A percentile compares a stretch with the other conserved stretches of the same genome.
phyloP scores from a whole-genome alignment of 2,797 vertebrate genomes.

The Spatula versicolor region DNA sequence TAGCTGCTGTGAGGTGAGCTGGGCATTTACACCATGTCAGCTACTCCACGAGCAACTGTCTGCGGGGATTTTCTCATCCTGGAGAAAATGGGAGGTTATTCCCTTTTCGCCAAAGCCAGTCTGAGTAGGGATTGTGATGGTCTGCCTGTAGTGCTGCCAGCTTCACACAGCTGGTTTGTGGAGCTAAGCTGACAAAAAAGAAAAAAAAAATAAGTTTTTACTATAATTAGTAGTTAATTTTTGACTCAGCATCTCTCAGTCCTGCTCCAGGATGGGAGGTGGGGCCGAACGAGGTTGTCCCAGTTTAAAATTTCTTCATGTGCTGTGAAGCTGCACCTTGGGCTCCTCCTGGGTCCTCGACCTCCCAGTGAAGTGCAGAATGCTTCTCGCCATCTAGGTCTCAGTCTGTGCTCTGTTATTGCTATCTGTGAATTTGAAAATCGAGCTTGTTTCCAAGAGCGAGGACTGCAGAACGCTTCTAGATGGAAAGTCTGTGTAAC shows the following conservation, averaged over 20 bases:
- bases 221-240: neutral
- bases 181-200: neutral
- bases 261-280: neutral
- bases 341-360: neutral
- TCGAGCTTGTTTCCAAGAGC: neutral
- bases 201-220: too few species aligned
- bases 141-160: neutral
- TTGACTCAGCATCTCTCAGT: neutral
- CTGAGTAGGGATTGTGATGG: neutral
- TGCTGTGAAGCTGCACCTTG: neutral
- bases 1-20: constrained; percentile 15
- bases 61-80: neutral
- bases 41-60: neutral
- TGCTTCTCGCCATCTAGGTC: accelerated
- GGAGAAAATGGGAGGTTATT: neutral
- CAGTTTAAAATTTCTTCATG: neutral
- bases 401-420: neutral
- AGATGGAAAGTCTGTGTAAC: neutral
- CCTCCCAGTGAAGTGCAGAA: neutral
- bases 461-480: neutral
- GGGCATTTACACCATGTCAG: neutral
- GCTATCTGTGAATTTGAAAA: neutral
- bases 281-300: neutral
- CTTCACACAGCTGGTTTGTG: neutral
- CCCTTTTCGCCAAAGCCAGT: neutral